Evolutionary conservation across 2,113 vertebrate species (phyloP), one percentile per base, ranked within the genome.

Genomic region (Caloenas nicobarica): DNA sequence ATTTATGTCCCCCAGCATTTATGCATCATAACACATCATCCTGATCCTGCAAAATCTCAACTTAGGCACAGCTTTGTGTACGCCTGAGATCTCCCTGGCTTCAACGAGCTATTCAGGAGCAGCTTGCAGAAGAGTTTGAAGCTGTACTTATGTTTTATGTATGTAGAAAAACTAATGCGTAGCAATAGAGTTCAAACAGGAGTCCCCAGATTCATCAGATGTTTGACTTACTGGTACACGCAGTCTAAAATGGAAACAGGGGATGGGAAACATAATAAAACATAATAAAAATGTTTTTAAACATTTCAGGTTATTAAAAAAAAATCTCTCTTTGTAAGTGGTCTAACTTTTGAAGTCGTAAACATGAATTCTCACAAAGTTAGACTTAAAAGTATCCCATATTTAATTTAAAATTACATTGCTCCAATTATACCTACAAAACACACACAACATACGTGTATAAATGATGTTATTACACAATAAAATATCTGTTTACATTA

Each of bases 151-250:
- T 71, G 70, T 89, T 95, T 97, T 82, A 89, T 91, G 58, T 42
- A 93, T 24, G 66, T 85, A 78, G 87, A 91, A 95, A 95, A 94
- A 95, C 53, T 61, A 89, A 80, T 91, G 72, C 12, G 25, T 11
- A 92, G 93, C 70, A 72, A 65, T 56, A 80, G 93, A 78, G 89
- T 94, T 96, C 94, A 91, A 95, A 87, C 70, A 95, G 92, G 62
- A 96, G 94, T 74, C 91, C 95, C 81, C 77, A 87, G 54, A 85
- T 91, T 82, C 74, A 96, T 91, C 95, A 85, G 74, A 81, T 88
- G 62, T 65, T 92, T 87, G 73, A 89, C 66, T 88, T 54, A 12
- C 79, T 76, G 80, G 42, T 86, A 93, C 83, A 56, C 3, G 13
- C 65, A 50, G 66, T 53, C 26, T 85, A 79, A 93, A 93, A 92